phyloP scores from a whole-genome alignment of 2,113 vertebrate species.

The Mobula birostris region DNA sequence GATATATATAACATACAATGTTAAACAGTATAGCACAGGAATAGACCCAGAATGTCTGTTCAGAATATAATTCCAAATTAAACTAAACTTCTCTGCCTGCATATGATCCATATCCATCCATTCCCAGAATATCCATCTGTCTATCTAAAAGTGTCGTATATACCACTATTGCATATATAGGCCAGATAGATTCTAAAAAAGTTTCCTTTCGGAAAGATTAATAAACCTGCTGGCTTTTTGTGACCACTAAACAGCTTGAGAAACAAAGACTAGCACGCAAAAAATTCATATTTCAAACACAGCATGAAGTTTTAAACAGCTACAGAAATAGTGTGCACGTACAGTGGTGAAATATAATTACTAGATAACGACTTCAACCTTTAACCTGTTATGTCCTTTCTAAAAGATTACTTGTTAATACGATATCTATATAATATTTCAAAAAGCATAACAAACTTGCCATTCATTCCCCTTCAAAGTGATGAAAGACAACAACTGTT shows the following conservation, averaged over 20 bases:
- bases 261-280: not conserved
- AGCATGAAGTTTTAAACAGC: not conserved
- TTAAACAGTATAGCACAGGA: too few species aligned
- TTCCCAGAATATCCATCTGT: too few species aligned
- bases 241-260: not conserved
- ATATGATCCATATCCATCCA: too few species aligned
- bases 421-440: not conserved
- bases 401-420: not conserved
- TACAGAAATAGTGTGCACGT: not conserved
- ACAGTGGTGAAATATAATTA: not conserved
- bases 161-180: not conserved
- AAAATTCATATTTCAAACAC: not conserved
- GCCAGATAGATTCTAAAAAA: not conserved
- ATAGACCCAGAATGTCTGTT: too few species aligned
- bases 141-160: too few species aligned
- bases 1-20: too few species aligned
- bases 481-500: not conserved
- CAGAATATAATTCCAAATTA: too few species aligned
- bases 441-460: not conserved
- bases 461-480: not conserved
- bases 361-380: not conserved
- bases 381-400: conserved; percentile 6
- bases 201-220: not conserved
- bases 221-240: not conserved
- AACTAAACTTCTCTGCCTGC: too few species aligned